Evolutionary conservation across 2,888 invertebrate genomes (phyloP).

Genomic region (Pomacea canaliculata): DNA sequence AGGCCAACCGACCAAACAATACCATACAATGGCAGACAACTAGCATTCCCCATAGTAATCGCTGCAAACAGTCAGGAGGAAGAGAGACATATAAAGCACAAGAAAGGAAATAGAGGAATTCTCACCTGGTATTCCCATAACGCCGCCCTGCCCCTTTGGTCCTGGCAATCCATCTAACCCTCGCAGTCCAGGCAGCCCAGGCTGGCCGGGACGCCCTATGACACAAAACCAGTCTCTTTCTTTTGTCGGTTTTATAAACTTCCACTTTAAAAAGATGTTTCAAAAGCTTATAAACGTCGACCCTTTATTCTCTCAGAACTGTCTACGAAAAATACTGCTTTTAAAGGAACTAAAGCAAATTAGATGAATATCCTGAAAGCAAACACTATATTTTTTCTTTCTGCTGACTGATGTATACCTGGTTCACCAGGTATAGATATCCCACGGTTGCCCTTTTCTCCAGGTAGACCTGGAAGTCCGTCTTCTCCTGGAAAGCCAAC

Average conservation of each 20-base stretch:
- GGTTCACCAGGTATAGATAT: constrained; percentile 28
- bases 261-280: neutral
- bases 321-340: no score
- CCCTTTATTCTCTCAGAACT: no score
- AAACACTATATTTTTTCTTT: no score
- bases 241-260: neutral
- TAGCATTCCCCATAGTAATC: no score
- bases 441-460: constrained; percentile 54
- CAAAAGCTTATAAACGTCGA: neutral
- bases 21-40: no score
- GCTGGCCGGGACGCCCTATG: neutral
- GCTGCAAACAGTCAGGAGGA: no score
- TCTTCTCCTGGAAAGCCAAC: constrained; percentile 53
- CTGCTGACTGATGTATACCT: constrained; percentile 19
- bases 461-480: constrained; percentile 69
- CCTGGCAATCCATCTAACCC: constrained; percentile 54
- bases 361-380: no score
- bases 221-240: no score
- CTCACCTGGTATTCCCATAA: constrained; percentile 14
- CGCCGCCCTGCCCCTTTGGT: constrained; percentile 30
- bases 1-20: no score
- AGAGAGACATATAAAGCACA: no score
- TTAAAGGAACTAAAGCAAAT: no score
- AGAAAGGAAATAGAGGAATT: no score
- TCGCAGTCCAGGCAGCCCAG: constrained; percentile 26